Conservation (phyloP, 2,888 invertebrate genomes). For the Octodonta nipae region DNA sequence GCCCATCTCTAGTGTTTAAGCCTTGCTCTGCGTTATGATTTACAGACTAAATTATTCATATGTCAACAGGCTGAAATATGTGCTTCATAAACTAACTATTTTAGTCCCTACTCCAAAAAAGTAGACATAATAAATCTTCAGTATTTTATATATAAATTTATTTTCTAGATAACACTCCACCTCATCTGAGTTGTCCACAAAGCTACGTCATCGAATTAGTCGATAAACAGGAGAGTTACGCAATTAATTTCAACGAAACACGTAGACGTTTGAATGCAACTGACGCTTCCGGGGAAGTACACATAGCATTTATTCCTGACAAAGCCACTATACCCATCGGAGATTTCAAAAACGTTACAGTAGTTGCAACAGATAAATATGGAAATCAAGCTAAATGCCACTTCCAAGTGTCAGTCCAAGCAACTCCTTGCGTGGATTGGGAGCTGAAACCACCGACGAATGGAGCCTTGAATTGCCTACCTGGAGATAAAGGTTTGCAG, state of each 20-base stretch:
- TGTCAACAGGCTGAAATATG: too few relatives aligned
- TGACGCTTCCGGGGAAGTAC: slow-evolving; percentile 79
- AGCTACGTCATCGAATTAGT: slow-evolving; percentile 86
- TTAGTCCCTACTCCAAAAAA: too few relatives aligned
- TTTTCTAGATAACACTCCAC: slow-evolving; percentile 69
- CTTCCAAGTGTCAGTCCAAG: slow-evolving; percentile 87
- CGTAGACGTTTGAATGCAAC: slow-evolving; percentile 69
- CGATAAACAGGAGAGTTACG: slow-evolving; percentile 78
- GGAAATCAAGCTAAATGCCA: slow-evolving; percentile 82
- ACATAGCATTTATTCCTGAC: slow-evolving; percentile 69
- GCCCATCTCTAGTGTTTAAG: too few relatives aligned
- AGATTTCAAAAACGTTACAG: slow-evolving; percentile 83
- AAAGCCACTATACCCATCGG: slow-evolving; percentile 73
- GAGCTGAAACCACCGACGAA: slow-evolving; percentile 79
- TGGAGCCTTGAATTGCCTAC: slow-evolving; percentile 75
- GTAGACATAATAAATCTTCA: too few relatives aligned
- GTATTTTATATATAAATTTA: slow-evolving; percentile 5
- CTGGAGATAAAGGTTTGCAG: slow-evolving; percentile 69
- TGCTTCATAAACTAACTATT: too few relatives aligned
- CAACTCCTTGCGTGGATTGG: slow-evolving; percentile 90
- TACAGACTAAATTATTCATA: too few relatives aligned
- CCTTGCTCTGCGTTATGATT: too few relatives aligned
- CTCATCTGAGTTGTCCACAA: slow-evolving; percentile 79
- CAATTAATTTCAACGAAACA: slow-evolving; percentile 84
- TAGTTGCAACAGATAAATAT: slow-evolving; percentile 72